phyloP scores from a whole-genome alignment of 1,140 invertebrate species.

The Zelostemma sp. region DNA sequence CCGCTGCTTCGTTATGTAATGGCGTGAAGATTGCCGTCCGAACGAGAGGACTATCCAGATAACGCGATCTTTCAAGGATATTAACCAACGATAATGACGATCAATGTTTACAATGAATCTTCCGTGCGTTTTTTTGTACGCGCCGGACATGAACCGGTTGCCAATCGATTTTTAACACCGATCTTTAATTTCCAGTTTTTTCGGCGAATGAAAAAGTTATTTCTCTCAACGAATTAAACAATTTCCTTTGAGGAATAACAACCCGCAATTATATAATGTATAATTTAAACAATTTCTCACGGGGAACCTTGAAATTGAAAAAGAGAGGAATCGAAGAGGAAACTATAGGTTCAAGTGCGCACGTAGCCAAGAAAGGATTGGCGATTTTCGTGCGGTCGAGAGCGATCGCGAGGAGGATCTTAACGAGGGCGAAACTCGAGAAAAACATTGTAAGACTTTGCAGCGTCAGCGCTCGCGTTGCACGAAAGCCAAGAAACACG shows the following conservation, averaged over 20 bases:
- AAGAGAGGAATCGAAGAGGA: background rate
- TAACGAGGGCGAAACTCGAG: constrained; percentile 3
- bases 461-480: background rate
- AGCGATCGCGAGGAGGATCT: constrained; percentile 6
- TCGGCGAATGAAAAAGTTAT: too few relatives aligned
- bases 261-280: too few relatives aligned
- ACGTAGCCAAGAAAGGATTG: background rate
- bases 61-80: background rate
- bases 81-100: background rate
- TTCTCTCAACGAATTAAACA: too few relatives aligned
- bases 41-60: background rate
- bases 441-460: background rate
- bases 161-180: too few relatives aligned
- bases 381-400: background rate
- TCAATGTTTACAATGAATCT: background rate
- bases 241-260: too few relatives aligned
- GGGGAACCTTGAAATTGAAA: background rate
- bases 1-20: background rate
- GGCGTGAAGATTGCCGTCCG: background rate
- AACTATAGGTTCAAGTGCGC: background rate
- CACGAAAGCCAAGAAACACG: too few relatives aligned
- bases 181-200: too few relatives aligned
- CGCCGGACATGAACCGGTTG: too few relatives aligned
- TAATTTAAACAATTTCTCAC: background rate
- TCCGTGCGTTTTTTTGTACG: too few relatives aligned